Conservation (phyloP, 2,113 vertebrate genomes). For the Corythornis vintsioides region DNA sequence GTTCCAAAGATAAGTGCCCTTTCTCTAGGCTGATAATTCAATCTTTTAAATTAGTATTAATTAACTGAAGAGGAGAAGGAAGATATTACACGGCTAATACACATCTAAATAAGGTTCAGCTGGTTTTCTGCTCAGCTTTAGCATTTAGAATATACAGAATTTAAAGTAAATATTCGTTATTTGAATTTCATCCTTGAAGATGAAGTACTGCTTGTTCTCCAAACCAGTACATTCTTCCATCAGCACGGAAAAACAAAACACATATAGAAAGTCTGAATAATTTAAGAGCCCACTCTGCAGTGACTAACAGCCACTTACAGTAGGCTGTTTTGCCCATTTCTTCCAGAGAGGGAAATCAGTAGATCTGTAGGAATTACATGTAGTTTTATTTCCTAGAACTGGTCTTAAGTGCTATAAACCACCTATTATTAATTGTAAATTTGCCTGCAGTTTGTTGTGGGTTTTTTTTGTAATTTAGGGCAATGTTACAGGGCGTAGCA, state of each 20-base stretch:
- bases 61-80: conserved; percentile 24
- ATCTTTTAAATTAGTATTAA: conserved; percentile 26
- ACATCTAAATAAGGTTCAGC: conserved; percentile 25
- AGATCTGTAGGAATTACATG: not conserved
- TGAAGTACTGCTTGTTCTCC: conserved; percentile 37
- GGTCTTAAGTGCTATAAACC: not conserved
- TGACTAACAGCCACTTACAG: conserved; percentile 23
- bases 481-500: not conserved
- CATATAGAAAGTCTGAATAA: not conserved
- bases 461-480: not conserved
- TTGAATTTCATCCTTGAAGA: not conserved
- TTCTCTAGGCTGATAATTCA: not conserved
- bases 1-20: conserved; percentile 39
- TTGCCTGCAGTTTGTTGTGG: not conserved
- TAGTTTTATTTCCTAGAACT: not conserved
- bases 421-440: not conserved
- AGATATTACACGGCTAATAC: not conserved
- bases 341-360: not conserved
- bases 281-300: not conserved
- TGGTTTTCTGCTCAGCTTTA: conserved; percentile 22
- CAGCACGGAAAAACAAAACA: not conserved
- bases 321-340: not conserved
- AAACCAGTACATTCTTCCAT: not conserved
- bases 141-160: not conserved
- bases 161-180: conserved; percentile 6